Conservation (phyloP, 2,113 vertebrate species). For the Myotis brandtii region DNA sequence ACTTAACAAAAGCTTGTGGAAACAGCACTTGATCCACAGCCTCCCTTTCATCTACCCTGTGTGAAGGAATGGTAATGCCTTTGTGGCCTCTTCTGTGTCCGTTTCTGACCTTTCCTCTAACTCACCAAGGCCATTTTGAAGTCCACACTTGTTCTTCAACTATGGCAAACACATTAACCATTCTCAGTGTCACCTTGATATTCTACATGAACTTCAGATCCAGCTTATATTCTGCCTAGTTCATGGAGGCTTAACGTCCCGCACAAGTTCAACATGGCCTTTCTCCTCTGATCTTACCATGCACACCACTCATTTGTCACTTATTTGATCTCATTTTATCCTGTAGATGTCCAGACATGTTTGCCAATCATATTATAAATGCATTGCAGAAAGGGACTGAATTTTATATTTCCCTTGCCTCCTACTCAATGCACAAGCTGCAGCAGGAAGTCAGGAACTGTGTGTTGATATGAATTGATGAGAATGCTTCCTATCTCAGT, state of each 20-base stretch:
- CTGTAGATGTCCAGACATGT: not conserved
- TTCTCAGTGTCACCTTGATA: not conserved
- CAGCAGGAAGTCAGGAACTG: not conserved
- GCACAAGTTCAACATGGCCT: not conserved
- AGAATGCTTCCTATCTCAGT: not conserved
- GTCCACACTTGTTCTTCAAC: not conserved
- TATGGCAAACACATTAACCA: not conserved
- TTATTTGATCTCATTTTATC: not conserved
- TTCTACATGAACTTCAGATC: not conserved
- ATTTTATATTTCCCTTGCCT: not conserved
- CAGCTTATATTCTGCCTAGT: not conserved
- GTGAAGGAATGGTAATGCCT: not conserved
- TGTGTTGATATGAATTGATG: not conserved
- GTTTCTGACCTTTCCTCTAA: conserved; percentile 3
- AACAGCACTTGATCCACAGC: not conserved
- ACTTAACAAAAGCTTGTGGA: not conserved
- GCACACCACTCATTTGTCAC: not conserved
- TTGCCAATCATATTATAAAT: conserved; percentile 33
- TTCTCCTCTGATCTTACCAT: not conserved
- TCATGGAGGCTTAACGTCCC: not conserved
- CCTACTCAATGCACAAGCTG: not conserved
- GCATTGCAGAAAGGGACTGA: not conserved
- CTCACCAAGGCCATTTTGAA: not conserved
- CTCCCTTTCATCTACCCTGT: not conserved
- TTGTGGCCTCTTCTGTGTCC: not conserved